Evolutionary conservation across 2,797 vertebrate genomes (phyloP).

Genomic region (Miichthys miiuy): DNA sequence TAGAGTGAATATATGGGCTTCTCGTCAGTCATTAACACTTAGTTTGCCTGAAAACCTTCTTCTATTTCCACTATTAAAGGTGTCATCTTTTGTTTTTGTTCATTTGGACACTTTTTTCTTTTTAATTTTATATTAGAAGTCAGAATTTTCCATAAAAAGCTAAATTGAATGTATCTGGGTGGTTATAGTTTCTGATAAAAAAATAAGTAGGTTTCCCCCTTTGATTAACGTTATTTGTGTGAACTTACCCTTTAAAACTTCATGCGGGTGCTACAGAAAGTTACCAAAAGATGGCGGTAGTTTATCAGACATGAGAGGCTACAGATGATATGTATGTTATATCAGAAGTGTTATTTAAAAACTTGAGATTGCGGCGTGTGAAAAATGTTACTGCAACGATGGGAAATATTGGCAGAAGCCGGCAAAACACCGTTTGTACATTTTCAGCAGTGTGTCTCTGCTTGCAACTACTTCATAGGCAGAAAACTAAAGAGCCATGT

Average conservation of each 20-base stretch:
- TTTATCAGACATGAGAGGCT: not conserved
- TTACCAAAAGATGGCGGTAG: slow-evolving; percentile 61
- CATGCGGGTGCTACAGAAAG: not conserved
- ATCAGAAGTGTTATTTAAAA: not conserved
- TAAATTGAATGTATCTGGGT: not conserved
- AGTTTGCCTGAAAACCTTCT: not conserved
- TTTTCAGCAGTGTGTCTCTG: not conserved
- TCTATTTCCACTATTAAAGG: not conserved
- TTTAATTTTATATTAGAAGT: not conserved
- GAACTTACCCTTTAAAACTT: slow-evolving; percentile 20
- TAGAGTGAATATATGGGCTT: no score
- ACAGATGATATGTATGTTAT: fast-evolving
- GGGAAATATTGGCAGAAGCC: fast-evolving
- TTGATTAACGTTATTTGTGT: not conserved
- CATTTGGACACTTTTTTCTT: not conserved
- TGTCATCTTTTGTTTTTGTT: not conserved
- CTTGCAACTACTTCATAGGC: not conserved
- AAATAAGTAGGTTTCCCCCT: no score
- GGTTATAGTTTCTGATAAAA: not conserved
- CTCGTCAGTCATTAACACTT: not conserved
- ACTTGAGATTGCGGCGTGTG: fast-evolving
- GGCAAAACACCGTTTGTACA: fast-evolving
- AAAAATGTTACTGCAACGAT: not conserved
- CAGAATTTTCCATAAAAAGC: no score
- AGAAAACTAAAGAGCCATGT: not conserved